Evolutionary conservation across 2,797 vertebrate species (phyloP).

Genomic region (Microtus californicus): DNA sequence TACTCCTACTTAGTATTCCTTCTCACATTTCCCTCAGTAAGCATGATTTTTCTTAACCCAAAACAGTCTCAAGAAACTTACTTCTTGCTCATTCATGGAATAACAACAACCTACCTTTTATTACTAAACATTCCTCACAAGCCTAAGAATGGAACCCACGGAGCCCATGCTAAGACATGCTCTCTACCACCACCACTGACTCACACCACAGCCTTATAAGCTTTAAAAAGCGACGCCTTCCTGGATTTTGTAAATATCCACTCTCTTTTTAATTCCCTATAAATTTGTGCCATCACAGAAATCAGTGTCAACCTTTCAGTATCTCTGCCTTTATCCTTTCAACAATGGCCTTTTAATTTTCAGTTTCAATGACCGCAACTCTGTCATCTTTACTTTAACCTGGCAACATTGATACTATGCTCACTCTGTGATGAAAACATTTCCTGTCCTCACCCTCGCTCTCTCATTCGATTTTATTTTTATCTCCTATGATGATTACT

Average conservation of each 20-base stretch:
- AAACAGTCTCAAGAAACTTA: conserved; percentile 7
- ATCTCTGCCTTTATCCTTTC: background rate
- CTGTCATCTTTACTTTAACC: background rate
- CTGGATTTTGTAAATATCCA: background rate
- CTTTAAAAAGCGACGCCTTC: background rate
- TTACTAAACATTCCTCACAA: background rate
- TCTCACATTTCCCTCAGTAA: background rate
- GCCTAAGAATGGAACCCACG: background rate
- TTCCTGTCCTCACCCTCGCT: background rate
- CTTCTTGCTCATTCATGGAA: conserved; percentile 32
- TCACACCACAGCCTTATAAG: background rate
- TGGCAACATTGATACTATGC: background rate
- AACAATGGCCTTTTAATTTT: background rate
- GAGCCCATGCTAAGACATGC: background rate
- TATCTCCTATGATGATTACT: conserved; percentile 20
- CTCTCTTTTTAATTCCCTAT: background rate
- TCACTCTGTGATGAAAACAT: background rate
- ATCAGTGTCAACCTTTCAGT: background rate
- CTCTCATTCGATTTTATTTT: conserved; percentile 1
- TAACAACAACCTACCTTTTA: background rate
- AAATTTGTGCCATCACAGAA: background rate
- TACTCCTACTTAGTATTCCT: background rate
- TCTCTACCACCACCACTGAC: background rate
- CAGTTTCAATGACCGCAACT: background rate
- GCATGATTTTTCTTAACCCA: background rate